Evolutionary conservation across 2,797 vertebrate genomes (phyloP), one percentile per base, ranked within the genome.

Genomic region (Cichlasoma orientale): DNA sequence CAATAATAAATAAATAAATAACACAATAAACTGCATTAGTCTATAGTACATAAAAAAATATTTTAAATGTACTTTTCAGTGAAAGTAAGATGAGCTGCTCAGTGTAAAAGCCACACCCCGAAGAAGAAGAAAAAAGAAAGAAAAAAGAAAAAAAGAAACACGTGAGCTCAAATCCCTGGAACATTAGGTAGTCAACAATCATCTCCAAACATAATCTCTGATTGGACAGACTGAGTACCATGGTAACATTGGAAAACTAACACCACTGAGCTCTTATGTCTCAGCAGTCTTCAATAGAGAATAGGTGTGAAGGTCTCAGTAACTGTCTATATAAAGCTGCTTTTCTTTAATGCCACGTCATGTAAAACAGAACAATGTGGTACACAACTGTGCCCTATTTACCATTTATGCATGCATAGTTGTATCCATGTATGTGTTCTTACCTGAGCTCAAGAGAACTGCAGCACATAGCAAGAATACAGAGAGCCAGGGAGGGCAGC

Each of bases 391-490:
- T 2, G 12, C 61, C 2, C 27, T 19, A 47, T n/a, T 50, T n/a
- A 50, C 3, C 3, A 29, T 50, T 27, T 56, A 19, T 55, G 19
- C 59, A 25, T 38, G 7, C 52, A 23, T 47, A 53, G 8, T 25
- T 54, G 66, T 13, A 41, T 41, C 33, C 14, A 23, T 61, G 18
- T 29, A 18, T 41, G 44, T 36, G 6, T 71, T 75, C 75, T 86
- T 86, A 93, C 91, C 93, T 85, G 79, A 29, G 68, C 74, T 88
- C 57, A 88, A 7, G 29, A 92, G 74, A 69, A 50, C 18, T 3
- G 81, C 75, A 2, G 74, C 55, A 58, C 33, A 89, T 14, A 90
- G 56, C 50, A 90, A 38, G 31, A 87, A 38, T 23, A 81, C 14
- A 55, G 74, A 33, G 50, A 79, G 31, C 54, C 80, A 61, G 14